Evolutionary conservation across 2,888 invertebrate species (phyloP).

Genomic region (Andrena fulva): DNA sequence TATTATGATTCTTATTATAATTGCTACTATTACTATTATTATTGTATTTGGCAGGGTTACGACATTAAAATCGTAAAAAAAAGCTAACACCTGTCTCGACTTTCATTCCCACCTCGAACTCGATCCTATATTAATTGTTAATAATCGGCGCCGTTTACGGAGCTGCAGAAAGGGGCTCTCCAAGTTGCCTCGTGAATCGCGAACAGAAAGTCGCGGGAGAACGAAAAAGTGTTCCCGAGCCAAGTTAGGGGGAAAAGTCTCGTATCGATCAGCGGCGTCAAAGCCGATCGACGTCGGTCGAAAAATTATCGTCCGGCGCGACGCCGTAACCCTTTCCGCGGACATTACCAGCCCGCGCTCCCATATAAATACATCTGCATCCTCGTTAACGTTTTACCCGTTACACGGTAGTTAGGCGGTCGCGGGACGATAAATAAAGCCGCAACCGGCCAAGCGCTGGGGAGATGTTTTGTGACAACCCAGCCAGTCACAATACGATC

Average conservation of each 20-base stretch:
- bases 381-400: constrained; percentile 59
- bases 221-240: not conserved
- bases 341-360: constrained; percentile 37
- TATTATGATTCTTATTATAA: constrained; percentile 76
- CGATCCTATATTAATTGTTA: not conserved
- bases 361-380: constrained; percentile 60
- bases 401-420: constrained; percentile 49
- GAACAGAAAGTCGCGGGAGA: not conserved
- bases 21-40: constrained; percentile 75
- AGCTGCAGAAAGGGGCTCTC: not conserved
- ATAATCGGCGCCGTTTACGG: no score
- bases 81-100: constrained; percentile 8
- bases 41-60: constrained; percentile 85
- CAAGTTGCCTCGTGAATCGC: not conserved
- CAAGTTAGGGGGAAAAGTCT: constrained; percentile 4
- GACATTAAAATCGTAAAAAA: constrained; percentile 82
- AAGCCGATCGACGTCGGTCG: constrained; percentile 28
- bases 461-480: constrained; percentile 66
- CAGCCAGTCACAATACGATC: constrained; percentile 70
- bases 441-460: constrained; percentile 25
- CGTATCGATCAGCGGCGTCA: not conserved
- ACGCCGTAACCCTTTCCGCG: constrained; percentile 27
- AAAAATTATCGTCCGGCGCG: constrained; percentile 5
- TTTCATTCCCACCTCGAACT: not conserved
- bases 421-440: constrained; percentile 62